phyloP scores from a whole-genome alignment of 2,888 invertebrate genomes.

The Orthosia gothica region DNA sequence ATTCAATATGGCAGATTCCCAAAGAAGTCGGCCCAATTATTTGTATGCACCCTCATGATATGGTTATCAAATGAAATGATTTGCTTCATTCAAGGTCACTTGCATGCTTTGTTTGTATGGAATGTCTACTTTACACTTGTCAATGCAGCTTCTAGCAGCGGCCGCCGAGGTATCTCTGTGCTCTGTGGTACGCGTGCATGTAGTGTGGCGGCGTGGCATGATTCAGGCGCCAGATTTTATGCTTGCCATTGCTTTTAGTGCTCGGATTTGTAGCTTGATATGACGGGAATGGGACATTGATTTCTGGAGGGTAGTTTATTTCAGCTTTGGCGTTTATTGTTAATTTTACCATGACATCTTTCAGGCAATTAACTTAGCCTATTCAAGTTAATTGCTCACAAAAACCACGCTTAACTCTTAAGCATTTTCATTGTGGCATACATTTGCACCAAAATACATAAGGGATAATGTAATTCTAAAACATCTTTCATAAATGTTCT shows the following conservation, averaged over 20 bases:
- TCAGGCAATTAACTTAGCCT: too few relatives aligned
- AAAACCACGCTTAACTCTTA: too few relatives aligned
- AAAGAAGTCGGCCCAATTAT: not conserved
- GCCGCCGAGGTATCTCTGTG: not conserved
- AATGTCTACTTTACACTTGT: not conserved
- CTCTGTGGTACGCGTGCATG: conserved; percentile 1
- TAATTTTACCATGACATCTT: too few relatives aligned
- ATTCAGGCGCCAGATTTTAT: conserved; percentile 20
- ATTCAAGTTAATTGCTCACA: too few relatives aligned
- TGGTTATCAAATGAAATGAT: too few relatives aligned
- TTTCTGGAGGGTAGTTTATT: not conserved
- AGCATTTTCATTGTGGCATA: too few relatives aligned
- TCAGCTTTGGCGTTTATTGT: not conserved
- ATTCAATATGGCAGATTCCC: too few relatives aligned
- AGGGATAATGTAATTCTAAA: too few relatives aligned
- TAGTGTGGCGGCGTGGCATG: conserved; percentile 11
- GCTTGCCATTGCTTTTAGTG: conserved; percentile 17
- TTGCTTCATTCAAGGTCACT: too few relatives aligned
- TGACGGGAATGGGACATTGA: conserved; percentile 4
- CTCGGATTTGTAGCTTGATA: conserved; percentile 20
- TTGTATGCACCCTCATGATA: not conserved
- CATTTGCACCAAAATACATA: too few relatives aligned
- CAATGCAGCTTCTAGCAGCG: not conserved
- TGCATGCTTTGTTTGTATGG: too few relatives aligned
- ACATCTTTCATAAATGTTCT: too few relatives aligned